Base-by-base conservation (phyloP, 2,888 invertebrate genomes). In the Busseola fusca region DNA sequence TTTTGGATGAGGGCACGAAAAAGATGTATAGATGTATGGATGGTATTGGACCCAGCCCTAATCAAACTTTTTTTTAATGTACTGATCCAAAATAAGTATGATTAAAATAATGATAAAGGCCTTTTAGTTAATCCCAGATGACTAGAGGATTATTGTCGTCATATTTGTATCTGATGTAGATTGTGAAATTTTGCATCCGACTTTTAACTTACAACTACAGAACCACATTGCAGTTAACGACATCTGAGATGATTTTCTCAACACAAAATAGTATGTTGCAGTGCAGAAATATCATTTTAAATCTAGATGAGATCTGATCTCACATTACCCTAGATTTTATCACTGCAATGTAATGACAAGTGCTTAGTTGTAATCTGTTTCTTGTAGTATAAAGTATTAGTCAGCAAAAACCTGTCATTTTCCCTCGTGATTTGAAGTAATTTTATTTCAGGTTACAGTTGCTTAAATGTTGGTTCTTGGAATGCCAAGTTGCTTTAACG, bases 321-420 rank as follows among this genome's bases (percentile, higher is more conserved):
- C 57, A 50, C 80, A 82, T 80, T 80, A 80, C 16, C 80, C 83
- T 64, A 79, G 68, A 82, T 80, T 69, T 74, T 82, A 80, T 78
- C 60, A 66, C 68, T 63, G 59, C 25, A 50, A 42, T 64, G 79
- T 78, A 80, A 80, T 79, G 80, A 74, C 71, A 21, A 58, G 78
- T 78, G 62, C 69, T 82, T 80, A 82, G 74, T 69, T 78, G 66
- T 78, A 80, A 79, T 74, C 50, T 45, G 57, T 72, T 80, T 79
- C 83, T 80, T 82, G 30, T 79, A 60, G 66, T 66, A 64, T 58
- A 50, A 74, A 59, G 27, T 69, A 50, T 80, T 82, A 74, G 66
- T 78, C 80, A 82, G 74, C 79, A 64, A 58, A 82, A 71, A 72
- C n/a, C n/a, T 71, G 48, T 66, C 4, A 60, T 82, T 80, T 80